phyloP scores from a whole-genome alignment of 2,113 vertebrate genomes.

The Ceratotherium simum region DNA sequence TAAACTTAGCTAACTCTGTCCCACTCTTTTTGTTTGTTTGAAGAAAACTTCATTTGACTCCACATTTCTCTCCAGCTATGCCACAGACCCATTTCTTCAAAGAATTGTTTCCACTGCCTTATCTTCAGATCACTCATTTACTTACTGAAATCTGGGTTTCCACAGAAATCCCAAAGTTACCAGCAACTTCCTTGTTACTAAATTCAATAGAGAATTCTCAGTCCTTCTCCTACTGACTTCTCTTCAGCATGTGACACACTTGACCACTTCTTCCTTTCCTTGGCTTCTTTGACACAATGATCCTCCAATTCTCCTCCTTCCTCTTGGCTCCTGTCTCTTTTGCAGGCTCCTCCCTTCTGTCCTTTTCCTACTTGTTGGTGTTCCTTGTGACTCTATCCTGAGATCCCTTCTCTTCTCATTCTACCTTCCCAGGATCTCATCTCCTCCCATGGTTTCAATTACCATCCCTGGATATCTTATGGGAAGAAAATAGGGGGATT shows the following conservation, averaged over 20 bases:
- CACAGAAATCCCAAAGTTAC: conserved; percentile 27
- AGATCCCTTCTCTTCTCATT: not conserved
- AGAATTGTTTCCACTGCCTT: not conserved
- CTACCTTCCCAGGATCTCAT: not conserved
- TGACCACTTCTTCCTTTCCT: not conserved
- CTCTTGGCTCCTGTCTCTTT: not conserved
- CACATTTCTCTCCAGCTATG: not conserved
- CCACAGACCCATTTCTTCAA: not conserved
- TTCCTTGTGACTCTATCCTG: not conserved
- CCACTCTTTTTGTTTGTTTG: not conserved
- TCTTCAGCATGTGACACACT: not conserved
- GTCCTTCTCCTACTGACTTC: not conserved
- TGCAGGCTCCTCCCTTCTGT: not conserved
- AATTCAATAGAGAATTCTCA: not conserved
- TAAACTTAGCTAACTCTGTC: not conserved
- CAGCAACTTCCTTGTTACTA: conserved; percentile 40
- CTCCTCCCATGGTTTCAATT: not conserved
- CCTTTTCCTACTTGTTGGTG: not conserved
- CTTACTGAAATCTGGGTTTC: conserved; percentile 29
- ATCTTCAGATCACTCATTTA: not conserved
- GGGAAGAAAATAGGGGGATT: no score
- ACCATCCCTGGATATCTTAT: not conserved
- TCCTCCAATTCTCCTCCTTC: not conserved
- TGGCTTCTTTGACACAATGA: not conserved
- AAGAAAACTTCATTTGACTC: not conserved